Conservation (phyloP, 2,888 invertebrate genomes). For the Spialia ferax region DNA sequence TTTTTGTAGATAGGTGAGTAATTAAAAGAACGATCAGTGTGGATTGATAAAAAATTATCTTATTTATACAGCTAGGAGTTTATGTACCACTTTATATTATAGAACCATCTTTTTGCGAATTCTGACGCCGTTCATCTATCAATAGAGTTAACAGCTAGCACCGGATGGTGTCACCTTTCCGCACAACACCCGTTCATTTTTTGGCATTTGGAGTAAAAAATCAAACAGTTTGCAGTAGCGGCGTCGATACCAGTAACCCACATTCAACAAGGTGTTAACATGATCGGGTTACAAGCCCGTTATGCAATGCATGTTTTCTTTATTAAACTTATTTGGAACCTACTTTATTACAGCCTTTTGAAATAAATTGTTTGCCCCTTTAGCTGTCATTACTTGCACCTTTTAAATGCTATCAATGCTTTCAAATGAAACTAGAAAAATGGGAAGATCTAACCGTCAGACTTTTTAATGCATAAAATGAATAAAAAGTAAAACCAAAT, state of each 20-base stretch:
- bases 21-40: no score
- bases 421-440: not conserved
- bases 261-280: constrained; percentile 83
- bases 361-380: constrained; percentile 63
- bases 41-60: no score
- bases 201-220: constrained; percentile 72
- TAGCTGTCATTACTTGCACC: constrained; percentile 49
- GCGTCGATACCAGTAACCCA: constrained; percentile 78
- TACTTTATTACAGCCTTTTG: constrained; percentile 73
- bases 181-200: constrained; percentile 72
- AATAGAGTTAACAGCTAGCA: constrained; percentile 46
- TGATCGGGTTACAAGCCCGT: constrained; percentile 81
- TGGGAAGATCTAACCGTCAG: not conserved
- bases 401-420: not conserved
- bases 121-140: constrained; percentile 10
- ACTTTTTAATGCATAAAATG: no score
- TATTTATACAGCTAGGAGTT: no score
- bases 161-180: constrained; percentile 78
- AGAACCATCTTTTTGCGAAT: not conserved
- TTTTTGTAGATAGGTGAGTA: not conserved
- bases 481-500: no score
- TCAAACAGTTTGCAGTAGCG: constrained; percentile 58
- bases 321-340: constrained; percentile 67
- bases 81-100: not conserved
- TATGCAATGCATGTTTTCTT: constrained; percentile 63